Base-by-base conservation (phyloP, 1,140 invertebrate species). In the Halictus rubicundus region DNA sequence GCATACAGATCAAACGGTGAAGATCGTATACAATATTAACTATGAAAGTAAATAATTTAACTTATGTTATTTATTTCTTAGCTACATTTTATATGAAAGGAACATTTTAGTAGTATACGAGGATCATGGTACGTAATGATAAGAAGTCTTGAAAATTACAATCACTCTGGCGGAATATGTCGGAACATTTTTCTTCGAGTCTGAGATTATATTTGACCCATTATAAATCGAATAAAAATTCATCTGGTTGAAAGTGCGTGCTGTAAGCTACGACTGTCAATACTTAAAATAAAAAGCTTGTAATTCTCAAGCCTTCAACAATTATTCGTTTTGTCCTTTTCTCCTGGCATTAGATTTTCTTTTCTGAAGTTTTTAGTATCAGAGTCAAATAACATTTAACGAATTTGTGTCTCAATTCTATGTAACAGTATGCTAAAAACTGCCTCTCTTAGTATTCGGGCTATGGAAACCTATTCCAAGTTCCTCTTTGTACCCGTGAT, bases 61-160 rank as follows among this genome's bases (percentile, higher is more conserved):
- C 89, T 88, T 90, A 88, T 88, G 88, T 91, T 91, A 91, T 91
- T 91, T 90, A 90, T 91, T 90, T 88, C 77, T 89, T 90, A 91
- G 84, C 83, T 86, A 86, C 76, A 75, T 83, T 90, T 88, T 89
- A 85, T 89, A 86, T 88, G 64, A 78, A 66, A 86, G 54, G 57
- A 82, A 68, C 52, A 32, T 68, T 37, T 57, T 37, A 72, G 59
- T 77, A 80, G 63, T 46, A 68, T 59, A 57, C 54, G 82, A 82
- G 52, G 68, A 78, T 59, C 64, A 49, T 75, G 46, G 52, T n/a
- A 83, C 27, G 52, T 80, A 86, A 69, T 61, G 57, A 60, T 64
- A 25, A 68, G 76, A 88, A 84, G 68, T 86, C 82, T 88, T 89
- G 85, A 81, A 83, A 83, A 87, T 87, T 87, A 87, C 85, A 87